phyloP scores from a whole-genome alignment of 1,140 invertebrate genomes.

The Bombus polaris region DNA sequence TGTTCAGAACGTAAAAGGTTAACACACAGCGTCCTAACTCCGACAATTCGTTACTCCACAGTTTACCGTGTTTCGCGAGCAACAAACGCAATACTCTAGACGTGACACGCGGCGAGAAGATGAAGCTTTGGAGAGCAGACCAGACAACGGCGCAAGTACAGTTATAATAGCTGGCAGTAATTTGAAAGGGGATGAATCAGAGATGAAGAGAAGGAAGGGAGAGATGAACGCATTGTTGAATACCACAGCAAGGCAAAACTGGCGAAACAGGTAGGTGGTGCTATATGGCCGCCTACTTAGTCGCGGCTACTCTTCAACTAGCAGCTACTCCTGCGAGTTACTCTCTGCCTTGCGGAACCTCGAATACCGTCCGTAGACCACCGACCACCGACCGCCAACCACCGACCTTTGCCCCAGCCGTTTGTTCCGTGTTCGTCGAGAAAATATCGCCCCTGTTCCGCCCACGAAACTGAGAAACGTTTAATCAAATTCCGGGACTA shows the following conservation, averaged over 20 bases:
- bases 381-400: constrained; percentile 35
- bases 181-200: constrained; percentile 24
- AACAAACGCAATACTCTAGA: not conserved
- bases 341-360: constrained; percentile 39
- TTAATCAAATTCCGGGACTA: constrained; percentile 17
- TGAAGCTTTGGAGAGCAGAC: not conserved
- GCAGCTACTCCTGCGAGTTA: constrained; percentile 51
- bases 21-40: no score
- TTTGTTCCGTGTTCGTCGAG: not conserved
- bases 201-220: not conserved
- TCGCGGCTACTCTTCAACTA: constrained; percentile 44
- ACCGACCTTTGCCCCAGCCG: not conserved
- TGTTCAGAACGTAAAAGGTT: no score
- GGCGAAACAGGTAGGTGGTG: constrained; percentile 24
- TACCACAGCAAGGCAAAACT: constrained; percentile 54
- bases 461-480: constrained; percentile 18
- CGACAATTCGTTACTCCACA: not conserved
- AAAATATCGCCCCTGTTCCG: constrained; percentile 39
- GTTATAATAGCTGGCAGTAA: not conserved
- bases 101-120: not conserved
- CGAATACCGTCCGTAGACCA: constrained; percentile 44
- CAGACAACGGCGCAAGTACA: not conserved
- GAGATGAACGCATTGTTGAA: not conserved
- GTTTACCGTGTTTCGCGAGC: no score
- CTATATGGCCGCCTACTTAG: constrained; percentile 42